phyloP scores from a whole-genome alignment of 1,140 invertebrate genomes.

The Polypedilum vanderplanki region DNA sequence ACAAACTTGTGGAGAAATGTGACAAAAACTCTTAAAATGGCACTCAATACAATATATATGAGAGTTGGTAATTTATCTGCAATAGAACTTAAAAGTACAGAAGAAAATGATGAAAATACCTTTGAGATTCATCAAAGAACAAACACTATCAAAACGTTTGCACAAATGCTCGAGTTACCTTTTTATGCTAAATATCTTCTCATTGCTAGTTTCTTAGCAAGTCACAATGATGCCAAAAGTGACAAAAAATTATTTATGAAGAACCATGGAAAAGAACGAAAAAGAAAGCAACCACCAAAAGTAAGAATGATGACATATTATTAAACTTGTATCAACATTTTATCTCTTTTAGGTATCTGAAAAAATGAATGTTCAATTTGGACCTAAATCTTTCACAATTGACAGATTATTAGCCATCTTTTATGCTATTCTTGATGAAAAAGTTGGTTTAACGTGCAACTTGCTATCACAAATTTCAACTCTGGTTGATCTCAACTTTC shows the following conservation, averaged over 20 bases:
- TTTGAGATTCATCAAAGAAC: conserved; percentile 44
- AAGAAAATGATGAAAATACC: conserved; percentile 37
- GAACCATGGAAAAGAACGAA: conserved; percentile 56
- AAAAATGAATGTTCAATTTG: conserved; percentile 53
- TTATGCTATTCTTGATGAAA: conserved; percentile 79
- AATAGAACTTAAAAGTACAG: conserved; percentile 30
- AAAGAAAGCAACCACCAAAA: conserved; percentile 51
- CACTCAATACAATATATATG: conserved; percentile 70
- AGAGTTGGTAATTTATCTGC: conserved; percentile 47
- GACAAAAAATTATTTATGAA: conserved; percentile 78
- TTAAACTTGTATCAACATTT: conserved; percentile 27
- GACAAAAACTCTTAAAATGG: conserved; percentile 61
- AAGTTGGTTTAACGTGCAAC: conserved; percentile 74
- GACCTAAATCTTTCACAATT: conserved; percentile 74
- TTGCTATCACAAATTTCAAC: conserved; percentile 71
- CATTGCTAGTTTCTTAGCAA: conserved; percentile 83
- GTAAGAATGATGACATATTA: conserved; percentile 44
- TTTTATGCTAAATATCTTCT: conserved; percentile 83
- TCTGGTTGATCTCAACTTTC: conserved; percentile 62
- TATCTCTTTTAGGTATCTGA: conserved; percentile 40
- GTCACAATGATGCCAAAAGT: conserved; percentile 79
- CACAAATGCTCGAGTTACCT: conserved; percentile 72
- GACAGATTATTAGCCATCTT: conserved; percentile 85
- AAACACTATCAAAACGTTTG: conserved; percentile 49
- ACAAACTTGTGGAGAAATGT: conserved; percentile 70